These are phyloP conservation scores for Capra hircus DNA, from an alignment of 2,113 vertebrate species.

Conservation along the genomic window DNA sequence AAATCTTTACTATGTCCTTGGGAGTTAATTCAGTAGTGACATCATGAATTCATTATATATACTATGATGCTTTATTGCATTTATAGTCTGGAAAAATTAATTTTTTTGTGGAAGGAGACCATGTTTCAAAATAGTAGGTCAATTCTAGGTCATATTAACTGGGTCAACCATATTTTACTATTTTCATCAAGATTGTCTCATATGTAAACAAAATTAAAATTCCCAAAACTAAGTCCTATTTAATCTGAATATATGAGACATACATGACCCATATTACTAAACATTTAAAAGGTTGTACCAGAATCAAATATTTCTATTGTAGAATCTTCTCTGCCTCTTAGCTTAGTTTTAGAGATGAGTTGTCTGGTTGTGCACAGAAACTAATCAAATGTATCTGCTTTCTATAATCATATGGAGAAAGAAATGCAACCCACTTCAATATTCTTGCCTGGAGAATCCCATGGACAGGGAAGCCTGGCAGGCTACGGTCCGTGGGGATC, in stretches of 20 bases:
- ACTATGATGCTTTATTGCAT: background rate
- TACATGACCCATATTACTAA: background rate
- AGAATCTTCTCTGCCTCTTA: background rate
- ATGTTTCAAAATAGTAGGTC: background rate
- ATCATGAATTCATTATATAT: background rate
- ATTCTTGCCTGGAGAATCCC: background rate
- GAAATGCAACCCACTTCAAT: background rate
- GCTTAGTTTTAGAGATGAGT: background rate
- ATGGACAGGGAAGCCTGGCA: background rate
- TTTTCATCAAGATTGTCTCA: background rate
- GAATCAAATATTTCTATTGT: background rate
- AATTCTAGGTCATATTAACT: background rate
- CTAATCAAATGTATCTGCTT: background rate
- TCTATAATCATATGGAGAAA: background rate
- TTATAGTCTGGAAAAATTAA: constrained; percentile 17
- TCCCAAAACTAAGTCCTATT: background rate
- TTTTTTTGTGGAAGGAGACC: background rate
- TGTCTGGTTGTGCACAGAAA: background rate
- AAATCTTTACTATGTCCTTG: background rate
- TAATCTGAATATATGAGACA: background rate
- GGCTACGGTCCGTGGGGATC: background rate
- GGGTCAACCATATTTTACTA: background rate
- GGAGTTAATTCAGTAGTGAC: constrained; percentile 3
- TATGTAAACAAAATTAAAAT: background rate
- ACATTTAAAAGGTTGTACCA: background rate